Conservation (phyloP, 2,888 invertebrate genomes). For the Pseudoips prasinana region DNA sequence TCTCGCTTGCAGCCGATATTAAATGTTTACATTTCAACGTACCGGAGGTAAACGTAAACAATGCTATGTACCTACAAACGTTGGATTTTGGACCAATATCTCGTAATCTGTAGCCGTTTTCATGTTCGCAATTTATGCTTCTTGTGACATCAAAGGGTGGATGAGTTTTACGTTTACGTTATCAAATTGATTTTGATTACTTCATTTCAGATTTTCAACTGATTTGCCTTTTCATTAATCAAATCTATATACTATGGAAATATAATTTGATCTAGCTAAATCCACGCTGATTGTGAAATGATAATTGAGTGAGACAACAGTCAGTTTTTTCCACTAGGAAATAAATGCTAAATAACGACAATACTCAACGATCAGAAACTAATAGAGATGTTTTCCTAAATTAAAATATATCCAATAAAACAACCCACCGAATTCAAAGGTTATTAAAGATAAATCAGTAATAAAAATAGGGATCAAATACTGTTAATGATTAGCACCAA, state of each 20-base stretch:
- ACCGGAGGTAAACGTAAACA: constrained; percentile 56
- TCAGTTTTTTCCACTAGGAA: background rate
- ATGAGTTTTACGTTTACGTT: constrained; percentile 18
- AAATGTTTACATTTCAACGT: constrained; percentile 65
- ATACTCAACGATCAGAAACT: no score
- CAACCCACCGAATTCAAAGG: no score
- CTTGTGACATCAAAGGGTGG: constrained; percentile 30
- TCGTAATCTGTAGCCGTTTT: constrained; percentile 46
- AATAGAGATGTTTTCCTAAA: no score
- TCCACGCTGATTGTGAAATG: background rate
- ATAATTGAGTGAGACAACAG: background rate
- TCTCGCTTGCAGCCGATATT: constrained; percentile 58
- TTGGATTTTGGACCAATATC: constrained; percentile 51
- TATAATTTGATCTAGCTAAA: no score
- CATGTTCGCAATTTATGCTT: constrained; percentile 34
- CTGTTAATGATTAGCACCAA: no score
- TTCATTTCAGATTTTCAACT: no score
- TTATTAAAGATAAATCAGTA: no score
- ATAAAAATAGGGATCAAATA: no score
- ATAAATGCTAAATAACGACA: background rate
- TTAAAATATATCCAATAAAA: no score
- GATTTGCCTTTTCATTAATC: background rate
- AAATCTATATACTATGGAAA: no score
- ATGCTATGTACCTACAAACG: constrained; percentile 37
- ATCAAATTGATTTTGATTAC: background rate